A percentile compares a stretch with the other conserved stretches of the same genome.
These are phyloP conservation scores for Saguinus midas DNA, from an alignment of 2,113 vertebrate species.

Conservation along the genomic window DNA sequence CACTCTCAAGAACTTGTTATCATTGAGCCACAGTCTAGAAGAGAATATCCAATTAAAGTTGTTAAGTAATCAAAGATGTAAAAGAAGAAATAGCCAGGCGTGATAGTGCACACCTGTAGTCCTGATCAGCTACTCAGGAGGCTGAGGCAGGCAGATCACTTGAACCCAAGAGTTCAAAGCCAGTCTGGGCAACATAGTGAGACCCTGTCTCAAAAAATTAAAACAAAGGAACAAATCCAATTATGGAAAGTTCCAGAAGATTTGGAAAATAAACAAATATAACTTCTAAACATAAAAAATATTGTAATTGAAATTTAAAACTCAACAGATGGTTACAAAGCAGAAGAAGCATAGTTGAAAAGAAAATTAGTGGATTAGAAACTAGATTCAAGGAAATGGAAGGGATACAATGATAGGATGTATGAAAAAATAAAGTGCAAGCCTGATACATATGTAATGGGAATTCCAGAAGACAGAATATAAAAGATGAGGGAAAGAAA, in stretches of 20 bases:
- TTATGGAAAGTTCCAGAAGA: background rate
- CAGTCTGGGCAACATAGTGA: background rate
- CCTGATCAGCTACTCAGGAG: background rate
- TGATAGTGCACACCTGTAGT: background rate
- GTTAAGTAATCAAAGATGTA: background rate
- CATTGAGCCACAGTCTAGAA: background rate
- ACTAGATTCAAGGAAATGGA: background rate
- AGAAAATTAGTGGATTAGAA: background rate
- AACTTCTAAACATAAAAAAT: background rate
- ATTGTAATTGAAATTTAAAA: background rate
- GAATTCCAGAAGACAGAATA: background rate
- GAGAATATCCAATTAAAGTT: background rate
- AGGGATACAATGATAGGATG: background rate
- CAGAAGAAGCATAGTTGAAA: background rate
- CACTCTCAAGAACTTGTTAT: fast-evolving
- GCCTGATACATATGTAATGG: background rate
- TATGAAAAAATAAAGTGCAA: background rate
- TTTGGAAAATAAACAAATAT: background rate
- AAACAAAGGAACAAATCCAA: too few species aligned
- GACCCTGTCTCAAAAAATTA: background rate
- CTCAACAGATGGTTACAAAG: background rate
- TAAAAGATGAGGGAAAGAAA: background rate
- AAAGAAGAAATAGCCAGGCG: background rate
- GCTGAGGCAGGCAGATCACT: background rate
- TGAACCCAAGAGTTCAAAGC: background rate